phyloP scores from a whole-genome alignment of 2,113 vertebrate species.

The Equus quagga region DNA sequence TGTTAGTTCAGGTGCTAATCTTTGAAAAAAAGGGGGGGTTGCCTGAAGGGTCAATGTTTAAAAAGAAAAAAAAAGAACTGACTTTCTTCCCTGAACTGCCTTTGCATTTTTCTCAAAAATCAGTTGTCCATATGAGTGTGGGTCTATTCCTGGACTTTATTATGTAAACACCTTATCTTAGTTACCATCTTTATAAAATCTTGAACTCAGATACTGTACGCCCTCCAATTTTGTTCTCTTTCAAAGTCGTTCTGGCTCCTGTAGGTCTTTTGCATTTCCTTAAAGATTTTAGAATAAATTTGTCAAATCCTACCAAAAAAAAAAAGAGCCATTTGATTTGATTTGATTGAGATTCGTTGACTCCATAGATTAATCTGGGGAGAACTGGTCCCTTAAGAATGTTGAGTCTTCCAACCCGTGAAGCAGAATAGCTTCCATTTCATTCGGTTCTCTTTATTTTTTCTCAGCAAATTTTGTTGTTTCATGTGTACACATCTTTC shows the following conservation, averaged over 20 bases:
- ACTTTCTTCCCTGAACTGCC: not conserved
- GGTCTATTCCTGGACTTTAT: not conserved
- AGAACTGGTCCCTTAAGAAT: not conserved
- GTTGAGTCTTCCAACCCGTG: not conserved
- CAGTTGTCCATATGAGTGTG: not conserved
- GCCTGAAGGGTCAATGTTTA: no score
- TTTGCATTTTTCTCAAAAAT: not conserved
- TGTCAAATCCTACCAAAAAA: not conserved
- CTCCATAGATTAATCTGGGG: not conserved
- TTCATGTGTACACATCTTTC: not conserved
- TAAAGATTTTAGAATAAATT: not conserved
- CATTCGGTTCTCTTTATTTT: not conserved
- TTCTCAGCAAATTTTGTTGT: not conserved
- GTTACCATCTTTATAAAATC: not conserved
- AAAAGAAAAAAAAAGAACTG: no score
- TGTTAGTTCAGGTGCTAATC: no score
- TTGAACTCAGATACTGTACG: not conserved
- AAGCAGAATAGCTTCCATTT: not conserved
- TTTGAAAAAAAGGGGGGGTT: no score
- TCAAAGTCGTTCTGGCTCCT: not conserved
- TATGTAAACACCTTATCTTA: not conserved
- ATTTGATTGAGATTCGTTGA: not conserved
- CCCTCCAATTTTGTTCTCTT: not conserved
- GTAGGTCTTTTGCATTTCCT: not conserved
- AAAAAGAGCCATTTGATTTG: not conserved